A percentile compares a stretch with the other conserved stretches of the same genome.
phyloP scores from a whole-genome alignment of 2,113 vertebrate genomes.

The Hippocampus zosterae region DNA sequence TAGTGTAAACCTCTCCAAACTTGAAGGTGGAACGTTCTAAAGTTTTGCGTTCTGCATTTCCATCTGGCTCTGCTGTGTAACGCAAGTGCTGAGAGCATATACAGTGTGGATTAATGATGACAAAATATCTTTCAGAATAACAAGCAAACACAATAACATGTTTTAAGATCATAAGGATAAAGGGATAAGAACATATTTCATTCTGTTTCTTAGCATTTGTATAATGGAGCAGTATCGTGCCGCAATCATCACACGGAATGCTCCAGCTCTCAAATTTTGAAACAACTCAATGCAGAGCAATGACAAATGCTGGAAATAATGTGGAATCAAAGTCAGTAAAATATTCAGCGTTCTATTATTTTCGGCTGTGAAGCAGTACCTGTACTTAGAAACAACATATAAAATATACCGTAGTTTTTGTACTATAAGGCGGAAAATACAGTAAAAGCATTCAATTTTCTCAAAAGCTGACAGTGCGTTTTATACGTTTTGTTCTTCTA shows the following conservation, averaged over 20 bases:
- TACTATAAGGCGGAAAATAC: too few species aligned
- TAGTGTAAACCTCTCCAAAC: conserved; percentile 21
- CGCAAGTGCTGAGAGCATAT: conserved; percentile 13
- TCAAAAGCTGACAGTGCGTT: too few species aligned
- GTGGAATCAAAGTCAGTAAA: not conserved
- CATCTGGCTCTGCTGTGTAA: conserved; percentile 33
- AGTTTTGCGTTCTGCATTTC: conserved; percentile 22
- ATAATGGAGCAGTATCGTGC: not conserved
- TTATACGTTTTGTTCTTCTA: too few species aligned
- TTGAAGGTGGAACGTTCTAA: conserved; percentile 17
- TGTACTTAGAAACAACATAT: not conserved
- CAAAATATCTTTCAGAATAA: too few species aligned
- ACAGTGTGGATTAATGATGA: not conserved
- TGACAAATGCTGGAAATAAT: not conserved
- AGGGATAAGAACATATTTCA: not conserved
- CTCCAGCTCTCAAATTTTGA: not conserved
- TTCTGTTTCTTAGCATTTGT: not conserved
- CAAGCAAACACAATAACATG: too few species aligned
- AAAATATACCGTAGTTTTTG: too few species aligned
- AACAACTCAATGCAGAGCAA: not conserved
- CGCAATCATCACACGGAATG: not conserved
- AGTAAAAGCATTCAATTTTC: too few species aligned
- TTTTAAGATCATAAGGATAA: not conserved
- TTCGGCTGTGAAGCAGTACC: not conserved
- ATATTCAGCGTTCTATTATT: not conserved